A percentile compares a stretch with the other conserved stretches of the same genome.
Evolutionary conservation across 2,113 vertebrate species (phyloP).

Genomic region (Pedetes capensis): DNA sequence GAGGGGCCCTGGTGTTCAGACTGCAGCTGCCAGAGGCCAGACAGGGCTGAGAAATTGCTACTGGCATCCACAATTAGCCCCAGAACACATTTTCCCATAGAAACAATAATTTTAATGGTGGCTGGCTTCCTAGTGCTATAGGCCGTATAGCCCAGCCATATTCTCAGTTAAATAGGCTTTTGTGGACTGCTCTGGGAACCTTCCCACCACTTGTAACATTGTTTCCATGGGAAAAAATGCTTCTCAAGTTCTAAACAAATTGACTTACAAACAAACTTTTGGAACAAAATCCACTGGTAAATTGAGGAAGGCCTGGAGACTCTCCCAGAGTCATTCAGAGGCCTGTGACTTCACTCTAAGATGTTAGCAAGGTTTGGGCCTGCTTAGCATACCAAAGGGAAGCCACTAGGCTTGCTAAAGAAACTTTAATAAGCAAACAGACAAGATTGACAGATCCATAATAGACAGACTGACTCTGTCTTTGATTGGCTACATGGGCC

Average conservation of each 20-base stretch:
- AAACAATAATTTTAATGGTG: conserved; percentile 59
- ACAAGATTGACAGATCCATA: conserved; percentile 62
- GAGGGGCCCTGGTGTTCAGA: neutral
- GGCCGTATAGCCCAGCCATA: conserved; percentile 38
- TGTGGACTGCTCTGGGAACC: conserved; percentile 60
- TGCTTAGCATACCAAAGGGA: conserved; percentile 67
- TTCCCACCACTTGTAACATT: conserved; percentile 64
- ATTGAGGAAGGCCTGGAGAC: conserved; percentile 34
- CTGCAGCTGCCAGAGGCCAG: conserved; percentile 39
- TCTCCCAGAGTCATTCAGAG: conserved; percentile 69
- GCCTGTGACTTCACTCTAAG: conserved; percentile 63
- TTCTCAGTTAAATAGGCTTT: conserved; percentile 68
- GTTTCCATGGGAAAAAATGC: conserved; percentile 71
- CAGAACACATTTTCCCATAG: conserved; percentile 57
- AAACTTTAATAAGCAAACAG: conserved; percentile 67
- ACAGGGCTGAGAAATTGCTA: neutral
- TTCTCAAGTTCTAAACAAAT: conserved; percentile 60
- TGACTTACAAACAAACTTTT: conserved; percentile 70
- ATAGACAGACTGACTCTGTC: conserved; percentile 54
- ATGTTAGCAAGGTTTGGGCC: conserved; percentile 56
- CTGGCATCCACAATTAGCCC: conserved; percentile 61
- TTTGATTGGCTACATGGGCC: conserved; percentile 58
- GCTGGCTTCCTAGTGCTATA: neutral
- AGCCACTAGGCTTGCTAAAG: conserved; percentile 49
- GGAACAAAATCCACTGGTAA: conserved; percentile 57